phyloP scores from a whole-genome alignment of 2,113 vertebrate species.

The Dolichallabes microphthalmus region DNA sequence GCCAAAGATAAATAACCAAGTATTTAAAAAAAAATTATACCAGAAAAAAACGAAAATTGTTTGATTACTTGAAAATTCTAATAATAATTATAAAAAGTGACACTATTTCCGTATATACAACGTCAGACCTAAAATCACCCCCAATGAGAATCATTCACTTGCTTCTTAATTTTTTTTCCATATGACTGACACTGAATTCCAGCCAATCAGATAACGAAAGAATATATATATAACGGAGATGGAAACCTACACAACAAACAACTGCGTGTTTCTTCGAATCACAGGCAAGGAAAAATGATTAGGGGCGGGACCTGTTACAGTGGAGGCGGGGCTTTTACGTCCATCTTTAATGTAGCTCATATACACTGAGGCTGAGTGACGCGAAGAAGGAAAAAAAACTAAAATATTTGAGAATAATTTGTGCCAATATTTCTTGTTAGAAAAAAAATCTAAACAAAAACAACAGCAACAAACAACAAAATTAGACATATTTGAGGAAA shows the following conservation, averaged over 20 bases:
- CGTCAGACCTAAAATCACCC: neutral
- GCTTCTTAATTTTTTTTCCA: neutral
- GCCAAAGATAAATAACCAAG: too few species aligned
- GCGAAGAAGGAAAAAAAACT: neutral
- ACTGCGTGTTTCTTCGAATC: neutral
- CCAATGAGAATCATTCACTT: neutral
- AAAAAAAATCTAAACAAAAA: neutral
- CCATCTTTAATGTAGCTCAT: conserved; percentile 25
- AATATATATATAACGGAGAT: neutral
- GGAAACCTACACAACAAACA: neutral
- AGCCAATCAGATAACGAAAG: neutral
- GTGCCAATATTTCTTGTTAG: neutral
- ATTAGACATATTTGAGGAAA: neutral
- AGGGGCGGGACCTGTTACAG: neutral
- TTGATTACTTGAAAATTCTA: neutral
- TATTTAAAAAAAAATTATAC: too few species aligned
- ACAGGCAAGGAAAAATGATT: neutral
- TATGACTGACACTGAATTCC: neutral
- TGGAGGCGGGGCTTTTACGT: conserved; percentile 14
- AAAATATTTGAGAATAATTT: conserved; percentile 5
- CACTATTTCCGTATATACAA: conserved; percentile 2
- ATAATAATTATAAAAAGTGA: neutral
- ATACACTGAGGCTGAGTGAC: conserved; percentile 8
- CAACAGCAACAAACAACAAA: too few species aligned
- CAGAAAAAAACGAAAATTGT: too few species aligned